Conservation (phyloP, 2,888 invertebrate genomes). For the Pristionchus exspectatus region DNA sequence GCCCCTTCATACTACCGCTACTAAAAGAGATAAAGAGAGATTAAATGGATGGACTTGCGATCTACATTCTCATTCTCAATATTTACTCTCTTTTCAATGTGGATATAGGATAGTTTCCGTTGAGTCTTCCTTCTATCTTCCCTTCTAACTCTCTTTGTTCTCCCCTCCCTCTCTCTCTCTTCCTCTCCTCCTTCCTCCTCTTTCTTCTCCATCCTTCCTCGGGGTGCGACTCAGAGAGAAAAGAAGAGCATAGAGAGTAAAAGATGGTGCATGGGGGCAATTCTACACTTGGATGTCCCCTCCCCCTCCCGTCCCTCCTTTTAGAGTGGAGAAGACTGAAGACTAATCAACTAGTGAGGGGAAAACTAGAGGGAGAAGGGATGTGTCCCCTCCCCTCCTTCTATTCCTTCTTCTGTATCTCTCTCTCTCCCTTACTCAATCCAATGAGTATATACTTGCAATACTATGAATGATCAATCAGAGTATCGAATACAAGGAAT, state of each 20-base stretch:
- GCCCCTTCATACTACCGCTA: slow-evolving; percentile 73
- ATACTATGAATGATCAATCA: background rate
- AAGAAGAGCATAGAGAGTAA: background rate
- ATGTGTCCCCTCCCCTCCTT: background rate
- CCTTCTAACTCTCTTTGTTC: slow-evolving; percentile 8
- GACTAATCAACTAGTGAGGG: slow-evolving; percentile 21
- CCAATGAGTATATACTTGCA: background rate
- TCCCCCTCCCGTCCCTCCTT: slow-evolving; percentile 1
- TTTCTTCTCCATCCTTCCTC: background rate
- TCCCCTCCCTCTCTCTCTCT: background rate
- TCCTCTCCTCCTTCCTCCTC: background rate
- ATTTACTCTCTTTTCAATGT: background rate
- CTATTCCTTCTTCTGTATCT: slow-evolving; percentile 9
- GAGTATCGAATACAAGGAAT: background rate
- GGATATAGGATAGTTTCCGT: background rate
- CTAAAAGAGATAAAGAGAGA: slow-evolving; percentile 56
- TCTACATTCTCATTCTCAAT: background rate
- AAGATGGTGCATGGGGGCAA: slow-evolving; percentile 25
- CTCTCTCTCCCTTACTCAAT: background rate
- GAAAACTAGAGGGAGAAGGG: slow-evolving; percentile 25
- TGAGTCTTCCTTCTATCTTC: slow-evolving; percentile 12
- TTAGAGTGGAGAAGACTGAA: background rate
- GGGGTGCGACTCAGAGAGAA: slow-evolving; percentile 8
- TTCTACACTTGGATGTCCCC: slow-evolving; percentile 14
- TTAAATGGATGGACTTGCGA: background rate